phyloP scores from a whole-genome alignment of 2,888 invertebrate species.

The Callyntrura guangdongensis region DNA sequence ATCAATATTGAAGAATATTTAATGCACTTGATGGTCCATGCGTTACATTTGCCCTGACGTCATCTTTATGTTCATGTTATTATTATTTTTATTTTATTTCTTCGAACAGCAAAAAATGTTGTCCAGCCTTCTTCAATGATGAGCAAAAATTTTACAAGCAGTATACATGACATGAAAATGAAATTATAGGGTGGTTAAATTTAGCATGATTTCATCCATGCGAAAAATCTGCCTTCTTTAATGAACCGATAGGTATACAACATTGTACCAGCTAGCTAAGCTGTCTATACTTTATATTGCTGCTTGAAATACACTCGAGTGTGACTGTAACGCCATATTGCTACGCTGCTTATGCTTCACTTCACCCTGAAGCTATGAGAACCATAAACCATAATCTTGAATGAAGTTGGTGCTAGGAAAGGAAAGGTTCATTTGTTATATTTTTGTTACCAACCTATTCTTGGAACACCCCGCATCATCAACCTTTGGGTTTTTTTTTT shows the following conservation, averaged over 20 bases:
- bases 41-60: slow-evolving; percentile 11
- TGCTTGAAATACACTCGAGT: too few species aligned
- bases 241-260: too few species aligned
- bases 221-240: background rate
- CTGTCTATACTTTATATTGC: too few species aligned
- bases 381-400: background rate
- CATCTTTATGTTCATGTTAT: slow-evolving; percentile 3
- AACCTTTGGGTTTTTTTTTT: slow-evolving; percentile 7
- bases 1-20: too few species aligned
- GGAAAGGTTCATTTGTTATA: background rate
- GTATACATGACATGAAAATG: background rate
- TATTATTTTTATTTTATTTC: slow-evolving; percentile 10
- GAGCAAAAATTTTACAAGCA: background rate
- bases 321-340: too few species aligned
- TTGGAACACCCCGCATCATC: slow-evolving; percentile 26
- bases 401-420: slow-evolving; percentile 15
- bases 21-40: too few species aligned
- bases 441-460: background rate
- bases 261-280: too few species aligned
- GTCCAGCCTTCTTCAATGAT: background rate
- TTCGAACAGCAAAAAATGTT: slow-evolving; percentile 11
- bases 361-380: background rate
- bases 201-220: background rate
- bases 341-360: too few species aligned
- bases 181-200: background rate